Evolutionary conservation across 2,888 invertebrate genomes (phyloP).

Genomic region (Tribolium freemani): DNA sequence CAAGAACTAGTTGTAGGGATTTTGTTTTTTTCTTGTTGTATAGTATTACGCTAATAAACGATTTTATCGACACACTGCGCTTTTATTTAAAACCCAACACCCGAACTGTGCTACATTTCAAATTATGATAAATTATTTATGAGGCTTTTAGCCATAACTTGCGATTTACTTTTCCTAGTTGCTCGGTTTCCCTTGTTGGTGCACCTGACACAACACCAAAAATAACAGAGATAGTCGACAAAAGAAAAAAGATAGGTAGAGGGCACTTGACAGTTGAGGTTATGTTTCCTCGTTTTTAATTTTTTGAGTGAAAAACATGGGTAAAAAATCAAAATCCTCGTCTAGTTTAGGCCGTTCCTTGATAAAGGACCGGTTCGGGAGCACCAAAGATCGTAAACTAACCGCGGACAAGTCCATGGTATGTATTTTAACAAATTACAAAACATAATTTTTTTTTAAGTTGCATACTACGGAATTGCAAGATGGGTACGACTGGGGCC

Average conservation of each 20-base stretch:
- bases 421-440: conserved; percentile 54
- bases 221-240: not conserved
- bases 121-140: not conserved
- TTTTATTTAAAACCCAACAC: not conserved
- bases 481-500: conserved; percentile 93
- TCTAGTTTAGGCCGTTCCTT: conserved; percentile 76
- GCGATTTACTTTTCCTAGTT: conserved; percentile 1
- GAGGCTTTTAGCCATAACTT: not conserved
- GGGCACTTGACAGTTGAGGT: no score
- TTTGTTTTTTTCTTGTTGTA: conserved; percentile 20
- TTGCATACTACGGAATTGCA: conserved; percentile 89
- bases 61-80: not conserved
- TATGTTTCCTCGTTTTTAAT: not conserved
- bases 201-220: not conserved
- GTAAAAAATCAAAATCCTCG: conserved; percentile 78
- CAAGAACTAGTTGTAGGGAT: conserved; percentile 33
- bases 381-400: conserved; percentile 74
- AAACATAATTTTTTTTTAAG: conserved; percentile 64
- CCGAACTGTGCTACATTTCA: not conserved
- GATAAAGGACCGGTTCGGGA: conserved; percentile 82
- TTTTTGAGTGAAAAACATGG: conserved; percentile 70
- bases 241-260: not conserved
- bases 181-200: not conserved
- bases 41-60: not conserved
- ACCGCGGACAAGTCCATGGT: conserved; percentile 84